Percentiles rank a stretch among this genome's conserved stretches.
Evolutionary conservation across 1,140 invertebrate species (phyloP).

Genomic region (Zaprionus tsacasi): DNA sequence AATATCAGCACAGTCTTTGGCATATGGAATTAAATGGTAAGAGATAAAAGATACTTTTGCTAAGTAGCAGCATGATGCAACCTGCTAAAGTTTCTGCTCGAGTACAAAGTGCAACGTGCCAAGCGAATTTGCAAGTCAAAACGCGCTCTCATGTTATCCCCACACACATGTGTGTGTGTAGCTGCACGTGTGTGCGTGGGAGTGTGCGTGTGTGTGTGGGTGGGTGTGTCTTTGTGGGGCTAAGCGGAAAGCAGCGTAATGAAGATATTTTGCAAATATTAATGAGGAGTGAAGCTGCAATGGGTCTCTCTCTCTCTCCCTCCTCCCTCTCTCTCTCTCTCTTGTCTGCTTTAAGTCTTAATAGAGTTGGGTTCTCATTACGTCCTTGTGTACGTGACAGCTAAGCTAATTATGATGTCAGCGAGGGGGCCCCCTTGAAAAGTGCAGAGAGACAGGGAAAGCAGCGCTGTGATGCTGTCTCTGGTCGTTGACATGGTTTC

Average conservation of each 20-base stretch:
- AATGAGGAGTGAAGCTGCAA: constrained; percentile 14
- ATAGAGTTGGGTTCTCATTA: constrained; percentile 22
- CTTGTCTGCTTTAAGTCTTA: constrained; percentile 8
- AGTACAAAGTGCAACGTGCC: not conserved
- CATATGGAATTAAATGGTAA: too few species aligned
- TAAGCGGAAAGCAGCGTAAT: constrained; percentile 9
- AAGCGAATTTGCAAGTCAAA: not conserved
- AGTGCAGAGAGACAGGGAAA: not conserved
- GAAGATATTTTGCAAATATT: constrained; percentile 37
- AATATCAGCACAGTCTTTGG: too few species aligned
- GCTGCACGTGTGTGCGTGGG: not conserved
- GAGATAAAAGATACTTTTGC: too few species aligned
- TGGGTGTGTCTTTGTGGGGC: constrained; percentile 1
- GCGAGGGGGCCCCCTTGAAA: not conserved
- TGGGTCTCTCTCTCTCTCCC: not conserved
- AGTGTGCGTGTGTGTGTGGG: not conserved
- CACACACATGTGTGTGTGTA: not conserved
- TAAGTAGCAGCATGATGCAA: not conserved
- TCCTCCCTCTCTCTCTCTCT: too few species aligned
- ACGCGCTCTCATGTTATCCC: not conserved
- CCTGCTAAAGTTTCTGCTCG: not conserved
- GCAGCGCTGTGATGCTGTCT: not conserved
- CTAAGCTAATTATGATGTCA: constrained; percentile 33
- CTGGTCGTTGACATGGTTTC: constrained; percentile 11
- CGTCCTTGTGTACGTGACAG: constrained; percentile 28